Conservation (phyloP, 2,113 vertebrate species). For the Silurus meridionalis region DNA sequence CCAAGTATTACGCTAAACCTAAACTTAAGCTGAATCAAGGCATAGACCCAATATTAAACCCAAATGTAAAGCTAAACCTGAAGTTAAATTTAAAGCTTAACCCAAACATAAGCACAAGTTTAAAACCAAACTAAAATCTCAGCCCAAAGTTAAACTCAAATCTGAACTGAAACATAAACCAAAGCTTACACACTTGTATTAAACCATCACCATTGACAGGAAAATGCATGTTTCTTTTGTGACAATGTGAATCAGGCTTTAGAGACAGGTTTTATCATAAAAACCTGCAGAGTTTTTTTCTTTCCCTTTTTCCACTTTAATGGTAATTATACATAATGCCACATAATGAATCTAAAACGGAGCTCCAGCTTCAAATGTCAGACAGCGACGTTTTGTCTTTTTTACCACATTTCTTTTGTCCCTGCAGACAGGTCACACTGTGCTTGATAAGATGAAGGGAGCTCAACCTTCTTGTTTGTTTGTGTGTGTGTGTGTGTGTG, state of each 20-base stretch:
- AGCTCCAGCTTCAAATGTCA: background rate
- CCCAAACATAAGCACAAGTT: background rate
- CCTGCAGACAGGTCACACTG: conserved; percentile 6
- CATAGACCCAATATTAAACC: no score
- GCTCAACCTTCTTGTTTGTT: conserved; percentile 10
- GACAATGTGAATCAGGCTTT: background rate
- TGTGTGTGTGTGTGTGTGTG: conserved; percentile 40
- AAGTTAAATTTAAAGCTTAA: no score
- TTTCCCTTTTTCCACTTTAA: background rate
- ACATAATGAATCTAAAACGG: conserved; percentile 17
- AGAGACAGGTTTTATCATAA: background rate
- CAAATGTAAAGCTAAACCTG: no score
- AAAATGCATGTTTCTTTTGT: background rate
- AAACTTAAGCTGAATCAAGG: background rate
- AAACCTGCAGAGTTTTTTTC: background rate
- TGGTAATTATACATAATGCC: conserved; percentile 7
- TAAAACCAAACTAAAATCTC: background rate
- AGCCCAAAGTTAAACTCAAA: background rate
- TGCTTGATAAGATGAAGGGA: conserved; percentile 4
- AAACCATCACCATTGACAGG: background rate
- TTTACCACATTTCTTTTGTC: background rate
- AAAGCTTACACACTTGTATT: background rate
- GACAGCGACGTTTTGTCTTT: background rate
- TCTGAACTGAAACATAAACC: background rate
- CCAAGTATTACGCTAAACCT: background rate